Conservation (phyloP, 2,797 vertebrate genomes). For the Fistularia tabacaria region DNA sequence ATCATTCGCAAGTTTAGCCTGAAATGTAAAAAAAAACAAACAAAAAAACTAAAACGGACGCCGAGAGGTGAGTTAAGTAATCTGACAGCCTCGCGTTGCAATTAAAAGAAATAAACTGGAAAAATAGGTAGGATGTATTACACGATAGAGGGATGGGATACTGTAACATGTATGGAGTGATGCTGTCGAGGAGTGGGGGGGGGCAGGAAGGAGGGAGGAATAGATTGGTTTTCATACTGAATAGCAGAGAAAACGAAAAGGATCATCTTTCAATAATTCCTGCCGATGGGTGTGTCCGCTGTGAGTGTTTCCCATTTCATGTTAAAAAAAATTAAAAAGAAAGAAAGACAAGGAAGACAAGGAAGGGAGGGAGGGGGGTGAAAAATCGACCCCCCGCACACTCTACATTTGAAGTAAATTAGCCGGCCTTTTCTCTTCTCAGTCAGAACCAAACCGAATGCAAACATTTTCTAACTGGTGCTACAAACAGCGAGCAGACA, state of each 20-base stretch:
- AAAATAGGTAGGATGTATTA: not conserved
- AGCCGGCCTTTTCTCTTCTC: constrained; percentile 80
- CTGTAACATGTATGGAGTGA: constrained; percentile 51
- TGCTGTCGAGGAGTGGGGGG: constrained; percentile 42
- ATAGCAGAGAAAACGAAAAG: constrained; percentile 48
- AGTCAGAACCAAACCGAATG: constrained; percentile 78
- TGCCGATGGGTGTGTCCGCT: constrained; percentile 48
- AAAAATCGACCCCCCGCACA: constrained; percentile 28
- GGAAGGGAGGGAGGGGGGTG: not conserved
- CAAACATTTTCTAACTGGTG: constrained; percentile 57
- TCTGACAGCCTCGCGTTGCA: not conserved
- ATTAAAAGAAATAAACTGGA: no score
- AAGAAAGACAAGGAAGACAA: constrained; percentile 13
- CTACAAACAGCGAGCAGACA: constrained; percentile 55
- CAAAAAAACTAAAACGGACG: no score
- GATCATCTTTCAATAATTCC: constrained; percentile 28
- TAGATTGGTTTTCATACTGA: constrained; percentile 46
- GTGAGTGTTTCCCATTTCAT: constrained; percentile 59
- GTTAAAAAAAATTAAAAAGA: constrained; percentile 19
- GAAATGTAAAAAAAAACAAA: no score
- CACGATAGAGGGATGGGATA: constrained; percentile 41
- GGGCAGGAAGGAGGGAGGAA: constrained; percentile 50
- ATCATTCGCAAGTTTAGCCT: no score
- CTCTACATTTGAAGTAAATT: constrained; percentile 45
- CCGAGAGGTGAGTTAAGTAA: constrained; percentile 2